Evolutionary conservation across 2,797 vertebrate genomes (phyloP), one percentile per base, ranked within the genome.

Genomic region (Helostoma temminkii): DNA sequence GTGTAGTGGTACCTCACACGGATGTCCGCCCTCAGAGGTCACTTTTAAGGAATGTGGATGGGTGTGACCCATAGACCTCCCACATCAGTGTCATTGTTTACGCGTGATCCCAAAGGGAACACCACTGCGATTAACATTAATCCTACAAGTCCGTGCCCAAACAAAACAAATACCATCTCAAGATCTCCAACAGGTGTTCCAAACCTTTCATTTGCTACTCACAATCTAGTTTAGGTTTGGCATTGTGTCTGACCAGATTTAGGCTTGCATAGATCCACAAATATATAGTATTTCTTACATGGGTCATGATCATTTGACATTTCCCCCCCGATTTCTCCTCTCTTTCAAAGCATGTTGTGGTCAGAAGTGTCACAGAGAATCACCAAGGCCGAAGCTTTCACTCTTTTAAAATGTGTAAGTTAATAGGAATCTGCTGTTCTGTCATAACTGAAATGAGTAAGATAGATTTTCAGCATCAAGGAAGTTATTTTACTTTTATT

Each of bases 121-220:
- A 62, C 69, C 55, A 37, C 49, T 15, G 76, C 62, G 86, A 82
- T 89, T 84, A 83, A 82, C 82, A 75, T 63, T 84, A 84, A 89
- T 85, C 82, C 77, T 50, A 81, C 85, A 80, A 67, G 74, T 83
- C 80, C 43, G 24, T 37, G 72, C 10, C 24, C 71, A 85, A 89
- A 84, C 61, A 80, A 61, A 45, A 67, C 53, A 62, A 74, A 78
- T n/a, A 54, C 26, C 61, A 14, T 69, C 70, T 62, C 26, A 48
- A 41, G 59, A 73, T 75, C 70, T 73, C 45, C 26, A 66, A 68
- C 67, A 75, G 66, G 54, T 68, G 76, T 59, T 62, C 21, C 30
- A 19, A 50, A 36, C 28, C 39, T 24, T 65, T 45, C 26, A 24
- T 58, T 16, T 11, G 7, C 2, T 61, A 58, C 36, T 63, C 19